Percentiles rank a stretch among this genome's conserved stretches.
phyloP scores from a whole-genome alignment of 2,888 invertebrate species.

The Alviniconcha strummeri region DNA sequence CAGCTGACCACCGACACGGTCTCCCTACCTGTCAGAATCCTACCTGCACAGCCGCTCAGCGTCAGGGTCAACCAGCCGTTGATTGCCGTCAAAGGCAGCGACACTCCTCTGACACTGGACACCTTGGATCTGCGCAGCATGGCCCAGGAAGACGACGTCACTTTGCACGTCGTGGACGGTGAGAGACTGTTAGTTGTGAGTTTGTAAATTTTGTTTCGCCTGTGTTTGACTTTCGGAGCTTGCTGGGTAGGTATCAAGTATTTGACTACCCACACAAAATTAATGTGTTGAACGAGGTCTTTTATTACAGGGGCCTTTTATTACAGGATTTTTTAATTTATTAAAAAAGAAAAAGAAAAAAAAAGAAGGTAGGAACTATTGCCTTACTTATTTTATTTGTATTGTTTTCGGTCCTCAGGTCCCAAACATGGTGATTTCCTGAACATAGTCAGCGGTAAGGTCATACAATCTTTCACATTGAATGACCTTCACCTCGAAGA shows the following conservation, averaged over 20 bases:
- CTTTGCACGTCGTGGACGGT: slow-evolving; percentile 55
- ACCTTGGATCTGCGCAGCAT: slow-evolving; percentile 50
- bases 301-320: no score
- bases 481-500: slow-evolving; percentile 52
- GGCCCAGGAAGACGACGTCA: slow-evolving; percentile 40
- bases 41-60: slow-evolving; percentile 41
- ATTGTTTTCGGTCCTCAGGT: slow-evolving; percentile 45
- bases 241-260: no score
- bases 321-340: no score
- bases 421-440: slow-evolving; percentile 54
- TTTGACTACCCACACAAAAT: no score
- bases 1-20: slow-evolving; percentile 48
- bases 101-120: slow-evolving; percentile 45
- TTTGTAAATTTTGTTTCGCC: background rate
- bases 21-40: slow-evolving; percentile 46
- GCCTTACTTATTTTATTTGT: background rate
- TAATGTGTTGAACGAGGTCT: no score
- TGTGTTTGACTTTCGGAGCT: background rate
- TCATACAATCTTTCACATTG: slow-evolving; percentile 54
- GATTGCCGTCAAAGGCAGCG: slow-evolving; percentile 45
- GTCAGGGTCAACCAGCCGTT: slow-evolving; percentile 47
- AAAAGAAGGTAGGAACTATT: no score
- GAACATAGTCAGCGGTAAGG: slow-evolving; percentile 30
- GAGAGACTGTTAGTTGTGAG: slow-evolving; percentile 1
- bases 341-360: no score